These are phyloP conservation scores for Lineus longissimus DNA, from an alignment of 1,140 invertebrate species.

Conservation along the genomic window DNA sequence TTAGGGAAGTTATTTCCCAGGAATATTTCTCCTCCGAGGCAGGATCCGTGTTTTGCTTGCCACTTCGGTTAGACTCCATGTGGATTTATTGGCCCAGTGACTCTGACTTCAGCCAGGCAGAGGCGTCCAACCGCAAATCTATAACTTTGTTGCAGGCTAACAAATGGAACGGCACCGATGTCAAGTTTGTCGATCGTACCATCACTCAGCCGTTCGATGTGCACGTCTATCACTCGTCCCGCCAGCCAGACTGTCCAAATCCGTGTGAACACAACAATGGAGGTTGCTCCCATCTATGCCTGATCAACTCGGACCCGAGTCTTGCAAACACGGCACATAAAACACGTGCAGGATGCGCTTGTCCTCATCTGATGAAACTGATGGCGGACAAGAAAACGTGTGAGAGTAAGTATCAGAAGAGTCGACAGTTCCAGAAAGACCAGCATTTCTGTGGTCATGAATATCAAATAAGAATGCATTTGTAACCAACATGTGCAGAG, in stretches of 20 bases:
- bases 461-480: no score
- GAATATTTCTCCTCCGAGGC: no score
- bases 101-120: no score
- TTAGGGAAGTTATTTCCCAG: no score
- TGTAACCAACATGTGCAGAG: no score
- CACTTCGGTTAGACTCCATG: no score
- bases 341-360: constrained; percentile 62
- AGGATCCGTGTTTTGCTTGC: no score
- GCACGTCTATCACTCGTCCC: constrained; percentile 73
- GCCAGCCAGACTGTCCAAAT: constrained; percentile 63
- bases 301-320: constrained; percentile 62
- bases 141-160: constrained; percentile 55
- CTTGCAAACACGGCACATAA: no score
- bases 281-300: constrained; percentile 64
- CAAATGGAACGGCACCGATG: constrained; percentile 64
- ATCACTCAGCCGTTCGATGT: constrained; percentile 81
- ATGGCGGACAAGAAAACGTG: constrained; percentile 62
- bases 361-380: constrained; percentile 76
- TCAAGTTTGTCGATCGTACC: constrained; percentile 60
- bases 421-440: no score
- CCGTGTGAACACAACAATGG: constrained; percentile 62
- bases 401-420: constrained; percentile 60
- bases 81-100: no score
- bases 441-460: no score
- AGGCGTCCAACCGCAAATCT: not conserved